Evolutionary conservation across 2,797 vertebrate species (phyloP).

Genomic region (Melanotaenia maccullochi): DNA sequence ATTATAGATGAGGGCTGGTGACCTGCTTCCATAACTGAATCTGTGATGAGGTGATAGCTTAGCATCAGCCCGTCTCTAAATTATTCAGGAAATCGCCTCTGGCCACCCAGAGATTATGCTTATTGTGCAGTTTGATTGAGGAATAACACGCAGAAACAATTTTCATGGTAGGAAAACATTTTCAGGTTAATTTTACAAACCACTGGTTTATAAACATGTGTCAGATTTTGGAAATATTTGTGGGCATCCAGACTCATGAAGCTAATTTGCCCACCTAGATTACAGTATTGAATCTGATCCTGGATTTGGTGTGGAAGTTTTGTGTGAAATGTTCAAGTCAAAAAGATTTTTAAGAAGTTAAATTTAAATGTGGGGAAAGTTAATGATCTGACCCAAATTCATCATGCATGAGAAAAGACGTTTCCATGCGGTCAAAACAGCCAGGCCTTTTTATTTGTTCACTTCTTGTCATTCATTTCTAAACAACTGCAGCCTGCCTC

Average conservation of each 20-base stretch:
- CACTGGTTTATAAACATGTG: slow-evolving; percentile 28
- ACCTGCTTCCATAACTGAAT: slow-evolving; percentile 67
- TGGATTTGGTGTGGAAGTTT: background rate
- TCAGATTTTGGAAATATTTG: slow-evolving; percentile 6
- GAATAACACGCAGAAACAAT: slow-evolving; percentile 36
- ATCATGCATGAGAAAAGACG: no score
- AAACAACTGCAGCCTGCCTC: no score
- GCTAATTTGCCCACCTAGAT: slow-evolving; percentile 32
- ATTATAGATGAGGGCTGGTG: slow-evolving; percentile 62
- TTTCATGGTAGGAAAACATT: slow-evolving; percentile 41
- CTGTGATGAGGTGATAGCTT: slow-evolving; percentile 54
- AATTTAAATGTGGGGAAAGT: background rate
- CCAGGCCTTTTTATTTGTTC: no score
- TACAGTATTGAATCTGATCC: slow-evolving; percentile 6
- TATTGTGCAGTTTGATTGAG: slow-evolving; percentile 45
- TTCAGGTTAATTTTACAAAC: slow-evolving; percentile 58
- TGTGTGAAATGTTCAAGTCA: background rate
- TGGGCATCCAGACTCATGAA: slow-evolving; percentile 4
- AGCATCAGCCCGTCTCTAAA: slow-evolving; percentile 49
- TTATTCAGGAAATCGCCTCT: slow-evolving; percentile 56
- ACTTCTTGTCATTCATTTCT: no score
- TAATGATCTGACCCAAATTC: no score
- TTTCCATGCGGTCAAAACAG: no score
- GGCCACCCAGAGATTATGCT: slow-evolving; percentile 16
- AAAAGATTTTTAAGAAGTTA: background rate